A percentile compares a stretch with the other conserved stretches of the same genome.
Evolutionary conservation across 2,888 invertebrate species (phyloP).

Genomic region (Sinodicranocentrus sp.): DNA sequence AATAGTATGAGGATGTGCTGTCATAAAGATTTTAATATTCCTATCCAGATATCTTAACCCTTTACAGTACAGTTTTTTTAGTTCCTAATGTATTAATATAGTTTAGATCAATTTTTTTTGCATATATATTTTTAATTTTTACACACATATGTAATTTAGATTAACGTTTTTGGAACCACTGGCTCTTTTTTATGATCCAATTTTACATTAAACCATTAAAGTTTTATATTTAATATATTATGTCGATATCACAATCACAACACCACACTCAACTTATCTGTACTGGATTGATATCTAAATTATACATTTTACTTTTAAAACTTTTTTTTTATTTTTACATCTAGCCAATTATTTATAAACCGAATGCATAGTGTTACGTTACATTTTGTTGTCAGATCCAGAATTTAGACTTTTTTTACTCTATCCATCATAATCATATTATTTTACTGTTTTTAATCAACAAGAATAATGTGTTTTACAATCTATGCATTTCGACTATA

Average conservation of each 20-base stretch:
- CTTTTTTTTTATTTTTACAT: constrained; percentile 1
- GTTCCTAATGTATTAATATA: constrained; percentile 2
- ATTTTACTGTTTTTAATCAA: constrained; percentile 2
- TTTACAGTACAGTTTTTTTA: not conserved
- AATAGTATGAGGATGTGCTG: constrained; percentile 59
- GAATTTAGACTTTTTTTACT: not conserved
- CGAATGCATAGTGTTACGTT: constrained; percentile 33
- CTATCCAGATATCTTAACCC: not conserved
- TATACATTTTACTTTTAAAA: not conserved
- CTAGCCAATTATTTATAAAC: not conserved
- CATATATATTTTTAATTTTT: constrained; percentile 2
- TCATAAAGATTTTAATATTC: constrained; percentile 32
- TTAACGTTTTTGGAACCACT: constrained; percentile 50
- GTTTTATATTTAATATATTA: constrained; percentile 61
- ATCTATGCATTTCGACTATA: constrained; percentile 25
- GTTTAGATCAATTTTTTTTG: not conserved
- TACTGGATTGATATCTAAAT: constrained; percentile 16
- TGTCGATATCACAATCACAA: constrained; percentile 75
- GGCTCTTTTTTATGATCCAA: constrained; percentile 47
- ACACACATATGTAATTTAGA: constrained; percentile 4
- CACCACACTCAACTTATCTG: constrained; percentile 71
- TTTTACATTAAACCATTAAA: constrained; percentile 18
- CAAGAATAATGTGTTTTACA: constrained; percentile 21
- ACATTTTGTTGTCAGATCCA: not conserved
- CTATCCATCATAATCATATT: not conserved